These are phyloP conservation scores for Mythimna pallens DNA, from an alignment of 2,888 invertebrate genomes.

Conservation along the genomic window DNA sequence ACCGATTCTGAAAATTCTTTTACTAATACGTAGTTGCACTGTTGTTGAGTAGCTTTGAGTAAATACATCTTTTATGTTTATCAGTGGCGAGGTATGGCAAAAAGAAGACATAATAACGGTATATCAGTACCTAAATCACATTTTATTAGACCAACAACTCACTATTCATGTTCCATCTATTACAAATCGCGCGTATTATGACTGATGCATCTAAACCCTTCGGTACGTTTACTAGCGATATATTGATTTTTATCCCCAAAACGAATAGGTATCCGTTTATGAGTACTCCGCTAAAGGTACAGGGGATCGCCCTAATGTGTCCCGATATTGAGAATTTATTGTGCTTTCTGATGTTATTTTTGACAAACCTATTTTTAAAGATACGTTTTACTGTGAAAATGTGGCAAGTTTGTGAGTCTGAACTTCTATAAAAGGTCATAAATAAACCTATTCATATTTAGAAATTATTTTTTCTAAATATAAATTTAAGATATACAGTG, in stretches of 20 bases:
- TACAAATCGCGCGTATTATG: conserved; percentile 70
- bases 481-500: no score
- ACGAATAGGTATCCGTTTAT: conserved; percentile 70
- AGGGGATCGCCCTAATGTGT: conserved; percentile 49
- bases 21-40: no score
- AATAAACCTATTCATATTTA: no score
- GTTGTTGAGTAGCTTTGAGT: no score
- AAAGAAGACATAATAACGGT: not conserved
- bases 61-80: not conserved
- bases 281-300: conserved; percentile 63
- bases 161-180: not conserved
- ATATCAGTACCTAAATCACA: not conserved
- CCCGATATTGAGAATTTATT: conserved; percentile 47
- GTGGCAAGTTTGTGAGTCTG: no score
- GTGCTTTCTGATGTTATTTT: conserved; percentile 25
- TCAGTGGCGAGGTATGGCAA: not conserved
- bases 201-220: conserved; percentile 68
- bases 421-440: no score
- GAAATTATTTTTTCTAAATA: no score
- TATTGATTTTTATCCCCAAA: conserved; percentile 75
- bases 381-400: not conserved
- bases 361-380: not conserved
- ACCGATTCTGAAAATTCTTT: no score
- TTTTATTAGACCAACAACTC: not conserved
- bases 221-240: conserved; percentile 70